phyloP scores from a whole-genome alignment of 2,113 vertebrate species.

The Pristiophorus japonicus region DNA sequence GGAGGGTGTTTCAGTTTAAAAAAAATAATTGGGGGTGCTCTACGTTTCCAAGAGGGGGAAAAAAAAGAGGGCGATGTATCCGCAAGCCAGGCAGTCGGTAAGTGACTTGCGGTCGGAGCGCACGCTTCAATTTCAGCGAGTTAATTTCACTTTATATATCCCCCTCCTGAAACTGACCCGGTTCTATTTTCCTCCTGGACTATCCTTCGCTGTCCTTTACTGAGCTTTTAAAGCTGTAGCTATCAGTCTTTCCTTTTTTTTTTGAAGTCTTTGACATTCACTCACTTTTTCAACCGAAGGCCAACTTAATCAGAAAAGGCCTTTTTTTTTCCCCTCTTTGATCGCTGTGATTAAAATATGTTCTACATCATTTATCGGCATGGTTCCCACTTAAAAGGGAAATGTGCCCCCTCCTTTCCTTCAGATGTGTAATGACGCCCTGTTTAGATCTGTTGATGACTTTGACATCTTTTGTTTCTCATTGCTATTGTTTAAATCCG shows the following conservation, averaged over 20 bases:
- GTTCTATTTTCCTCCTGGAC: not conserved
- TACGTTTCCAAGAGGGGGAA: not conserved
- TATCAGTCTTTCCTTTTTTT: not conserved
- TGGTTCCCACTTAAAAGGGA: not conserved
- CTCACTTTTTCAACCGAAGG: not conserved
- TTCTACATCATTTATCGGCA: not conserved
- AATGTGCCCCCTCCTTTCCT: not conserved
- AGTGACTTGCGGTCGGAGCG: not conserved
- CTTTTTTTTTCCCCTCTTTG: not conserved
- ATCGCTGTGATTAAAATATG: not conserved
- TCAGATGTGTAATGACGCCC: not conserved
- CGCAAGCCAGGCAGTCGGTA: slow-evolving; percentile 26
- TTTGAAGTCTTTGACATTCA: not conserved
- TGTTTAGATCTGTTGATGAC: not conserved
- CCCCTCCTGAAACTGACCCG: not conserved
- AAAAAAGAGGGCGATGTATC: slow-evolving; percentile 1
- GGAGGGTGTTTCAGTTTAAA: not conserved
- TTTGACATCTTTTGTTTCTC: not conserved
- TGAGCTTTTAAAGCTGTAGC: not conserved
- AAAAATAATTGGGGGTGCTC: not conserved
- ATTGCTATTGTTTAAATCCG: not conserved
- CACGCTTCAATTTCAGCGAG: not conserved
- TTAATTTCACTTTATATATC: not conserved
- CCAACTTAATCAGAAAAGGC: not conserved
- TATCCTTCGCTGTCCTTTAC: not conserved